Evolutionary conservation across 2,113 vertebrate species (phyloP).

Genomic region (Erythrolamprus reginae): DNA sequence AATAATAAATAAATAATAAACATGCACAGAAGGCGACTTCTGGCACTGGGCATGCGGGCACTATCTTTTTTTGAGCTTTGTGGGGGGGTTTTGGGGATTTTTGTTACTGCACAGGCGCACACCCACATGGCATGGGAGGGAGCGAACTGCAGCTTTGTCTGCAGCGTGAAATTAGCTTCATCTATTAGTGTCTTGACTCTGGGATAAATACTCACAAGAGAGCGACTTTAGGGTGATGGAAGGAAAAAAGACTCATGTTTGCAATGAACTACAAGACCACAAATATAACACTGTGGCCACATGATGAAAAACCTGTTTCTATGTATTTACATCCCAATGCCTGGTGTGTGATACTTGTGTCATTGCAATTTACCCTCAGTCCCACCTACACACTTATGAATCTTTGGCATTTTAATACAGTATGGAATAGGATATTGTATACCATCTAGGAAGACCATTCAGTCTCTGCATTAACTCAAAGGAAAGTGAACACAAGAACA

Average conservation of each 20-base stretch:
- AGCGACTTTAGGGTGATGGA: not conserved
- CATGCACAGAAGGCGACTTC: too few species aligned
- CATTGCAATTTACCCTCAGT: not conserved
- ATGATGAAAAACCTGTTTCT: not conserved
- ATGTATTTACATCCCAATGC: not conserved
- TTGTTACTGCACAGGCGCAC: too few species aligned
- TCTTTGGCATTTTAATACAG: not conserved
- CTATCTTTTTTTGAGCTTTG: too few species aligned
- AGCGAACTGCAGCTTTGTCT: not conserved
- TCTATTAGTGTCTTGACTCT: not conserved
- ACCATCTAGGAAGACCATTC: not conserved
- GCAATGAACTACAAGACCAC: not conserved
- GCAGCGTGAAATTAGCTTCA: not conserved
- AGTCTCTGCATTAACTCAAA: not conserved
- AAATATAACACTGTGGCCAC: not conserved
- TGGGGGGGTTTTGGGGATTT: too few species aligned
- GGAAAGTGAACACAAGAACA: too few species aligned
- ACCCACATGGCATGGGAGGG: too few species aligned
- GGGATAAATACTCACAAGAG: not conserved
- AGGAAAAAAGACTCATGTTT: not conserved
- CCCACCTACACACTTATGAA: not conserved
- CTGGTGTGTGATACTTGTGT: not conserved
- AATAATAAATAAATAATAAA: too few species aligned
- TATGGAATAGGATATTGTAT: not conserved
- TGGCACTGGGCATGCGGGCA: too few species aligned